These are phyloP conservation scores for Euproctis similis DNA, from an alignment of 2,888 invertebrate species.

Conservation along the genomic window DNA sequence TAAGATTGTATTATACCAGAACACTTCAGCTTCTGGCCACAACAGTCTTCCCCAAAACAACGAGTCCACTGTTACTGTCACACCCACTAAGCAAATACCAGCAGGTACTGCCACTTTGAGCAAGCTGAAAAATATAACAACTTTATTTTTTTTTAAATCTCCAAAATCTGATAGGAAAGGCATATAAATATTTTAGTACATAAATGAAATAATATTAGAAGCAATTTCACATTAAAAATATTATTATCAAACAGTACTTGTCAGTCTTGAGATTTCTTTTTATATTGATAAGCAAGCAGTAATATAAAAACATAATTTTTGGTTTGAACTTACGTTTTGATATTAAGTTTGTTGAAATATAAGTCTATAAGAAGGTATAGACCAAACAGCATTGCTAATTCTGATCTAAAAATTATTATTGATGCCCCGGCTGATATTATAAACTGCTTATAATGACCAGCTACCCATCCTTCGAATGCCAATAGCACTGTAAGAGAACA, in stretches of 20 bases:
- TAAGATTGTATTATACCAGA: constrained; percentile 94
- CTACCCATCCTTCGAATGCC: constrained; percentile 90
- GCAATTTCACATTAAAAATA: no score
- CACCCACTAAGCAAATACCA: constrained; percentile 78
- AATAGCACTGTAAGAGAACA: constrained; percentile 88
- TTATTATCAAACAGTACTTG: no score
- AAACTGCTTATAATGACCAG: constrained; percentile 83
- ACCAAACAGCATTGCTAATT: constrained; percentile 90
- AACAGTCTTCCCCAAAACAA: constrained; percentile 91
- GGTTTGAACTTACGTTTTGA: constrained; percentile 41
- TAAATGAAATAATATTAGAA: no score
- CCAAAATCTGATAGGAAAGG: no score
- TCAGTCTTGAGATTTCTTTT: no score
- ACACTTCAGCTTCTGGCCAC: constrained; percentile 99
- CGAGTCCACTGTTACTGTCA: constrained; percentile 91
- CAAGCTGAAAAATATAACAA: constrained; percentile 81
- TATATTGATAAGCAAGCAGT: no score
- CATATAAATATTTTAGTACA: no score
- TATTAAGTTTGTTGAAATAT: constrained; percentile 78
- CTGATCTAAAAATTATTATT: constrained; percentile 92
- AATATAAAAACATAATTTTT: no score
- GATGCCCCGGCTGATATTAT: constrained; percentile 90
- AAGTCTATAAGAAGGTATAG: constrained; percentile 89
- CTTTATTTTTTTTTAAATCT: no score
- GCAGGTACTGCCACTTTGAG: constrained; percentile 83